A percentile compares a stretch with the other conserved stretches of the same genome.
phyloP scores from a whole-genome alignment of 2,797 vertebrate genomes.

The Peromyscus nudipes region DNA sequence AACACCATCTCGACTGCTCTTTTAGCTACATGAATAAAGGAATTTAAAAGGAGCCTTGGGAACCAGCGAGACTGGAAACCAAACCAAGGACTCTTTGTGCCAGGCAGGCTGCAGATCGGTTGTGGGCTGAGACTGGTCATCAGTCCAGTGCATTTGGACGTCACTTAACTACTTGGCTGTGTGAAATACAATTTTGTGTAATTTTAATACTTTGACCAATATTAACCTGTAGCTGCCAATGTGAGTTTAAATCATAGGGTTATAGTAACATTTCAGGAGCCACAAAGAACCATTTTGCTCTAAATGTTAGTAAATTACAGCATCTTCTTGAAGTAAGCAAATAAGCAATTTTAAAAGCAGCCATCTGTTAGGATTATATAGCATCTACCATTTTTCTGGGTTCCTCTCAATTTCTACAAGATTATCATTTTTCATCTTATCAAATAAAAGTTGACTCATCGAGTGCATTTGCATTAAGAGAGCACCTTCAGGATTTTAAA shows the following conservation, averaged over 20 bases:
- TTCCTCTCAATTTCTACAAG: conserved; percentile 1
- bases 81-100: conserved; percentile 61
- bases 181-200: conserved; percentile 75
- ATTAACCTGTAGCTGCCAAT: conserved; percentile 70
- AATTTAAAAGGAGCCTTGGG: conserved; percentile 21
- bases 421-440: not conserved
- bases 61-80: conserved; percentile 35
- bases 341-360: conserved; percentile 62
- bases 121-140: conserved; percentile 57
- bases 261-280: conserved; percentile 62
- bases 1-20: not conserved
- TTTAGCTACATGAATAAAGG: conserved; percentile 39
- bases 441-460: conserved; percentile 24
- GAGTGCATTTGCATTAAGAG: not conserved
- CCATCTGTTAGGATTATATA: not conserved
- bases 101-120: conserved; percentile 41
- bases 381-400: conserved; percentile 34
- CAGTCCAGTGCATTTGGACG: conserved; percentile 60
- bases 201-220: conserved; percentile 67
- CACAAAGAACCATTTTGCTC: conserved; percentile 42
- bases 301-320: conserved; percentile 70
- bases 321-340: conserved; percentile 55
- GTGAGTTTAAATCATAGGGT: conserved; percentile 71
- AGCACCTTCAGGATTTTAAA: not conserved
- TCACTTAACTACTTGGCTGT: conserved; percentile 73